Percentiles rank a stretch among this genome's conserved stretches.
These are phyloP conservation scores for Siniperca knerii DNA, from an alignment of 2,113 vertebrate genomes.

Conservation along the genomic window DNA sequence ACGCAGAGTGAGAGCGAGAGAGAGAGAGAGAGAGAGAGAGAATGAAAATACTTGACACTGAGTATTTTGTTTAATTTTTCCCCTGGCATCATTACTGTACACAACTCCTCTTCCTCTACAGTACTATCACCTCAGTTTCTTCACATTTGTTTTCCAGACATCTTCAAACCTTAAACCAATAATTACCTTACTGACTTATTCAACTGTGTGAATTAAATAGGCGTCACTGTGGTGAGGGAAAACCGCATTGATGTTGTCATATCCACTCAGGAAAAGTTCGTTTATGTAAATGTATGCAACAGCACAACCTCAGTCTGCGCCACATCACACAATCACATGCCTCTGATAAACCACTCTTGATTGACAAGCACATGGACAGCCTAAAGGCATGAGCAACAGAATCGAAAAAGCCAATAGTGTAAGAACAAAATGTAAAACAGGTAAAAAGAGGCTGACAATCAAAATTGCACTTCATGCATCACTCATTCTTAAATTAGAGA, in stretches of 20 bases:
- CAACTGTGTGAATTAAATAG: conserved; percentile 12
- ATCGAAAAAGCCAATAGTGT: neutral
- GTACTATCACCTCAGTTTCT: neutral
- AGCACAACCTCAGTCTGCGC: neutral
- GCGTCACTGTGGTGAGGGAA: neutral
- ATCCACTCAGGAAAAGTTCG: conserved; percentile 19
- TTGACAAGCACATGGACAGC: conserved; percentile 11
- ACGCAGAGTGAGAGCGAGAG: conserved; percentile 5
- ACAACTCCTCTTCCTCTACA: conserved; percentile 4
- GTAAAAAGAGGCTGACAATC: conserved; percentile 1
- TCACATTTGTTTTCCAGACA: conserved; percentile 31
- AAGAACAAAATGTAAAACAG: neutral
- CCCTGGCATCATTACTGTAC: conserved; percentile 5
- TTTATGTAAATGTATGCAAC: conserved; percentile 24
- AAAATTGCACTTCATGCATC: neutral
- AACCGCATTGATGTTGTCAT: conserved; percentile 8
- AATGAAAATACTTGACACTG: conserved; percentile 17
- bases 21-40: neutral
- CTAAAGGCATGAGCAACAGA: neutral
- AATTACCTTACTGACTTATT: conserved; percentile 22
- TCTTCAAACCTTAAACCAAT: conserved; percentile 18
- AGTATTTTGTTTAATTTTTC: conserved; percentile 35
- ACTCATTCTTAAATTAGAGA: neutral
- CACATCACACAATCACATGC: conserved; percentile 6
- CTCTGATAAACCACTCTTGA: conserved; percentile 1